A percentile compares a stretch with the other conserved stretches of the same genome.
These are phyloP conservation scores for Podargus strigoides DNA, from an alignment of 2,797 vertebrate genomes.

Conservation along the genomic window DNA sequence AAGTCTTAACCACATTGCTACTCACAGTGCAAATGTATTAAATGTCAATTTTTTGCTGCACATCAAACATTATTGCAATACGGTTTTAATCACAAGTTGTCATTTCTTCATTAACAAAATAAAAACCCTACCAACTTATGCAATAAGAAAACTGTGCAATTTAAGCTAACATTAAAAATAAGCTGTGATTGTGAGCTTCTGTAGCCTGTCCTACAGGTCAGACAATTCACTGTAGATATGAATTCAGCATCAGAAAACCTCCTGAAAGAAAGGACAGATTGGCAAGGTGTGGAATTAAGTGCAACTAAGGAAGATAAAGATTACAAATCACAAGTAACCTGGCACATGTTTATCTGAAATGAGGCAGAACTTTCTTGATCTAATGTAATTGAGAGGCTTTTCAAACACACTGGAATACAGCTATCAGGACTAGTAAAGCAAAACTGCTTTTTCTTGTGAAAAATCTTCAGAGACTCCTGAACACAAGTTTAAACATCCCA, in stretches of 20 bases:
- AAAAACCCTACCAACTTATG: background rate
- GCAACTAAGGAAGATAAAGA: background rate
- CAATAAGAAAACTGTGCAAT: background rate
- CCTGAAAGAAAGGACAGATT: background rate
- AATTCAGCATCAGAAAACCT: background rate
- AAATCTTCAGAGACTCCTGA: background rate
- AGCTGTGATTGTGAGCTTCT: background rate
- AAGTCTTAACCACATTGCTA: background rate
- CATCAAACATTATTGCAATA: background rate
- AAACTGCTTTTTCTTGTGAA: background rate
- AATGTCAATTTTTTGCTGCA: background rate
- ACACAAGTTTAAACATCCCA: background rate
- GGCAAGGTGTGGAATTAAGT: background rate
- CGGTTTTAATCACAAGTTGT: background rate
- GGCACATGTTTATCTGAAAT: background rate
- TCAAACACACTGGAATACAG: background rate
- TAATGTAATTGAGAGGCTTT: background rate
- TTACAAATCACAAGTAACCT: background rate
- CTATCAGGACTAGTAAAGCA: background rate
- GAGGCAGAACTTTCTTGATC: background rate
- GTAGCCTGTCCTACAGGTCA: background rate
- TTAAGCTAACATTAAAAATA: background rate
- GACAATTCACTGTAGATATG: background rate
- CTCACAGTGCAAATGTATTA: background rate
- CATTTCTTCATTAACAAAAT: background rate